Evolutionary conservation across 2,888 invertebrate species (phyloP), one percentile per base, ranked within the genome.

Genomic region (Eristalinus aeneus): DNA sequence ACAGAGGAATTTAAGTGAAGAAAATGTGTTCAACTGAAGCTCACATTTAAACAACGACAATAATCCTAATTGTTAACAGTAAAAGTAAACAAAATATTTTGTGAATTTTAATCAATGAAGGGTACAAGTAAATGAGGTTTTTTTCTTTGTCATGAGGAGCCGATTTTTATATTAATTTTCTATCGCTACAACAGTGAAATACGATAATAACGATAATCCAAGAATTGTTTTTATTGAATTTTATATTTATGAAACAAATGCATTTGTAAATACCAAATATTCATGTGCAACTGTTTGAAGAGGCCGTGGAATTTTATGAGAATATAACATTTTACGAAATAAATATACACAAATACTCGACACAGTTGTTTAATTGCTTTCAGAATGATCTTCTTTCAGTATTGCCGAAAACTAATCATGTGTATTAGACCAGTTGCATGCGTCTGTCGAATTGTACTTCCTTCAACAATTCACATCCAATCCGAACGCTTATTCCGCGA

Each of bases 11-110:
- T 78, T 61, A 78, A 69, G 74, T 74, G 10, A 23, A 11, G 23
- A 23, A 23, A 11, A 23, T 65, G 81, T 86, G 73, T 75, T 60
- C 10, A 27, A 64, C 10, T 6, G 63, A 36, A 5, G 53, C 76
- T 54, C 68, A 74, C 61, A 71, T 69, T 73, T 36, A 69, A 77
- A 77, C 77, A 86, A 86, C 74, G 86, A 86, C 86, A 86, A 86
- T 86, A 86, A 86, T 82, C 86, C 86, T 82, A 27, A 56, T 46
- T 46, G 46, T 46, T 46, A 81, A 69, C 22, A 74, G 54, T 77
- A 73, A 60, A 46, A 36, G 1, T 53, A 64, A 74, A 61, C 11
- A 58, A 36, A 31, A 34, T 20, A 10, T 54, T 63, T 68, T 36
- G 22, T 73, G 56, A 56, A 23, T 56, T 23, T 27, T 56, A 1